These are phyloP conservation scores for Psephotus haematonotus DNA, from an alignment of 2,113 vertebrate species.

Conservation along the genomic window DNA sequence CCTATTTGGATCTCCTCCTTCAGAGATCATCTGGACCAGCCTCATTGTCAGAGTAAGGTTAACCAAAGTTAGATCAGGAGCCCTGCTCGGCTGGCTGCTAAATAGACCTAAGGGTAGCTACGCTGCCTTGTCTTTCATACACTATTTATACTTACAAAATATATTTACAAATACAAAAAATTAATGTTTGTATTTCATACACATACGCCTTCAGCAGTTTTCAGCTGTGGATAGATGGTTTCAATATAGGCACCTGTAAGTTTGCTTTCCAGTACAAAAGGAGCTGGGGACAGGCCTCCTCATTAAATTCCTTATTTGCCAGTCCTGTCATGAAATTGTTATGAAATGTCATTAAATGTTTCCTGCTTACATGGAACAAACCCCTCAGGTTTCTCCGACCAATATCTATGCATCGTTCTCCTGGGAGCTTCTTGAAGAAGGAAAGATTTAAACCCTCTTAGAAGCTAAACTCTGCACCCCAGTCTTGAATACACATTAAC, in stretches of 20 bases:
- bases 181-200: background rate
- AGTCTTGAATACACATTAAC: background rate
- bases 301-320: background rate
- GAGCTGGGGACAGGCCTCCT: background rate
- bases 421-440: background rate
- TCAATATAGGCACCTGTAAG: background rate
- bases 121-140: background rate
- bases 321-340: background rate
- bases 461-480: background rate
- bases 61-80: background rate
- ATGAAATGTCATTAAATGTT: background rate
- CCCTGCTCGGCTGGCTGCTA: background rate
- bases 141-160: background rate
- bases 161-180: background rate
- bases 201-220: background rate
- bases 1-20: background rate
- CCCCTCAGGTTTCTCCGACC: background rate
- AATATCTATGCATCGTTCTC: background rate
- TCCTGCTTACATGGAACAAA: background rate
- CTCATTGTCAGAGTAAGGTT: background rate
- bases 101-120: background rate
- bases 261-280: background rate
- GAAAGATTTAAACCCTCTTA: background rate
- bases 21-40: background rate
- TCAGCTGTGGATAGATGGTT: background rate